These are phyloP conservation scores for Rhagoletis zephyria DNA, from an alignment of 1,140 invertebrate species.

Conservation along the genomic window DNA sequence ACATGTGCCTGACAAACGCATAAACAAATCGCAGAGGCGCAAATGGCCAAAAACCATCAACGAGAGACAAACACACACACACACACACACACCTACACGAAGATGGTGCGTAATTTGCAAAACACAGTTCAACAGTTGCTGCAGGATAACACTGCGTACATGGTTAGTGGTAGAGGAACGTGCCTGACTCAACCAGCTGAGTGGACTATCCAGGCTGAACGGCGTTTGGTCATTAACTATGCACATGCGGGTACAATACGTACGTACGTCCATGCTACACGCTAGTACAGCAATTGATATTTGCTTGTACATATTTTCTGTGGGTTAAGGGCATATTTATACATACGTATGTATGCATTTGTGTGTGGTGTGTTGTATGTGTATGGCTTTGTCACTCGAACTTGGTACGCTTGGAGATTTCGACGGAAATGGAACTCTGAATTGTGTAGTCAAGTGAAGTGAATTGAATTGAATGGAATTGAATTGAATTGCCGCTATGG, in stretches of 20 bases:
- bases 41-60: slow-evolving; percentile 46
- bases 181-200: neutral
- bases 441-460: slow-evolving; percentile 49
- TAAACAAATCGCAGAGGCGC: slow-evolving; percentile 11
- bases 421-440: slow-evolving; percentile 49
- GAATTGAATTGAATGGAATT: slow-evolving; percentile 42
- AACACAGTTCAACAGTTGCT: neutral
- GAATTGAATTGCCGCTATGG: slow-evolving; percentile 37
- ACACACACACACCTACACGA: neutral
- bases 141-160: neutral
- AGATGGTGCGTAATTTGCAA: neutral
- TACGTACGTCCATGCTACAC: neutral
- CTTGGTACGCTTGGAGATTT: slow-evolving; percentile 28
- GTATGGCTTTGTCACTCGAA: slow-evolving; percentile 12
- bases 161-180: neutral
- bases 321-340: neutral
- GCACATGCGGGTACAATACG: slow-evolving; percentile 27
- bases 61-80: neutral
- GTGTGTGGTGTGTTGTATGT: neutral
- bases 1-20: neutral
- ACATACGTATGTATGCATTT: no score
- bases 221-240: slow-evolving; percentile 36
- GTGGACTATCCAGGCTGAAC: neutral
- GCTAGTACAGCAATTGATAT: neutral
- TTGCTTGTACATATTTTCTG: neutral